Evolutionary conservation across 23 tunicate species (phyloP).

Genomic region (Halocynthia roretzi): DNA sequence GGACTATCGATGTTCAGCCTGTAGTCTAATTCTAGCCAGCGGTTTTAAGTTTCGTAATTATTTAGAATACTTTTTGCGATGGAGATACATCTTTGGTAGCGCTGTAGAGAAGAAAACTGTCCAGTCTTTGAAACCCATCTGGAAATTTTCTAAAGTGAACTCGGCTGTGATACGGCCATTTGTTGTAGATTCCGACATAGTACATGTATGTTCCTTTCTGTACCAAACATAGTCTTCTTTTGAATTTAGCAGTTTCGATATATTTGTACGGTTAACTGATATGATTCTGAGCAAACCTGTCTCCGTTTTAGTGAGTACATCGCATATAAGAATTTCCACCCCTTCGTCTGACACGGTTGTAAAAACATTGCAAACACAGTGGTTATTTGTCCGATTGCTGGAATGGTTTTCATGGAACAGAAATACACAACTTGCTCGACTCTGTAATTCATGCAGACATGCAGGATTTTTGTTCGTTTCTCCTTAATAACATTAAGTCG

Average conservation of each 20-base stretch:
- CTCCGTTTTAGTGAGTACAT: not conserved
- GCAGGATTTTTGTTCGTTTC: not conserved
- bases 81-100: not conserved
- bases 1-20: no score
- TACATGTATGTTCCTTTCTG: not conserved
- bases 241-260: not conserved
- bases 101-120: slow-evolving; percentile 12
- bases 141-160: slow-evolving; percentile 5
- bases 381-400: slow-evolving; percentile 11
- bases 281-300: no score
- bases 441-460: not conserved
- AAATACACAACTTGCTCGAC: slow-evolving; percentile 9
- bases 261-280: not conserved
- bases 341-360: slow-evolving; percentile 12
- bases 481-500: no score
- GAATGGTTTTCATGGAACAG: slow-evolving; percentile 11
- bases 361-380: slow-evolving; percentile 7
- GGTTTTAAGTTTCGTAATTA: no score
- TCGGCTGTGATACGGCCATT: slow-evolving; percentile 10
- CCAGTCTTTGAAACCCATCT: not conserved
- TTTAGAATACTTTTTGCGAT: no score
- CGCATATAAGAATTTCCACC: slow-evolving; percentile 12
- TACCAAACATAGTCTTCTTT: not conserved
- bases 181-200: slow-evolving; percentile 1
- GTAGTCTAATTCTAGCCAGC: no score